phyloP scores from a whole-genome alignment of 2,797 vertebrate genomes.

The Heteromormyrus szaboi region DNA sequence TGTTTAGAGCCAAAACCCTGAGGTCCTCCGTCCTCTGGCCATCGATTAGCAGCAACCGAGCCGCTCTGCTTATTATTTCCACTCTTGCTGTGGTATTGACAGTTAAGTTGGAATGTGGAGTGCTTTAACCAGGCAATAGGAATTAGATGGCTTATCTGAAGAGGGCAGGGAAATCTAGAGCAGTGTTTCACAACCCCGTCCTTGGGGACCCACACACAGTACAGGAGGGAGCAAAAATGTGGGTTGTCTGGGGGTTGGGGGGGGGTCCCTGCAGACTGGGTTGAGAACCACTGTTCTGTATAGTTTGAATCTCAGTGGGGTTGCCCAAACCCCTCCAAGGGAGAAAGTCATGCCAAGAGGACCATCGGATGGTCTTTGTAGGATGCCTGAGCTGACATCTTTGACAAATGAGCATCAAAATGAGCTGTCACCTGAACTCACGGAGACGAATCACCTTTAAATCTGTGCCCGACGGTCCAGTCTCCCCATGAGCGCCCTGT shows the following conservation, averaged over 20 bases:
- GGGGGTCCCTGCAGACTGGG: not conserved
- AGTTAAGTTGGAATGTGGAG: not conserved
- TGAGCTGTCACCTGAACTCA: not conserved
- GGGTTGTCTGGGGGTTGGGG: not conserved
- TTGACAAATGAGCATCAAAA: not conserved
- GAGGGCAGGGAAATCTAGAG: constrained; percentile 38
- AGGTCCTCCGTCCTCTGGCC: not conserved
- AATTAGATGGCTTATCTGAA: constrained; percentile 45
- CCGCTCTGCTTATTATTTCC: constrained; percentile 23
- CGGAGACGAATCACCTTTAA: not conserved
- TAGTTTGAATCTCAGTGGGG: constrained; percentile 22
- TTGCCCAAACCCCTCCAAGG: not conserved
- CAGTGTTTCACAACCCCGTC: not conserved
- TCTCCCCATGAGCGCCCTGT: not conserved
- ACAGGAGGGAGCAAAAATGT: not conserved
- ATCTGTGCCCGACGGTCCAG: not conserved
- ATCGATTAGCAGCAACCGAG: not conserved
- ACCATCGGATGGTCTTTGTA: not conserved
- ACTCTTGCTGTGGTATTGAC: not conserved
- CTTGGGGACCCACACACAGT: not conserved
- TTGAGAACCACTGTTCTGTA: constrained; percentile 7
- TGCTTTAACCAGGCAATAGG: not conserved
- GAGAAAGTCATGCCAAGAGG: constrained; percentile 12
- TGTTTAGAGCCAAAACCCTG: constrained; percentile 12
- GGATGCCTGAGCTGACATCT: not conserved